A percentile compares a stretch with the other conserved stretches of the same genome.
Evolutionary conservation across 1,140 invertebrate genomes (phyloP).

Genomic region (Meloidogyne hapla): DNA sequence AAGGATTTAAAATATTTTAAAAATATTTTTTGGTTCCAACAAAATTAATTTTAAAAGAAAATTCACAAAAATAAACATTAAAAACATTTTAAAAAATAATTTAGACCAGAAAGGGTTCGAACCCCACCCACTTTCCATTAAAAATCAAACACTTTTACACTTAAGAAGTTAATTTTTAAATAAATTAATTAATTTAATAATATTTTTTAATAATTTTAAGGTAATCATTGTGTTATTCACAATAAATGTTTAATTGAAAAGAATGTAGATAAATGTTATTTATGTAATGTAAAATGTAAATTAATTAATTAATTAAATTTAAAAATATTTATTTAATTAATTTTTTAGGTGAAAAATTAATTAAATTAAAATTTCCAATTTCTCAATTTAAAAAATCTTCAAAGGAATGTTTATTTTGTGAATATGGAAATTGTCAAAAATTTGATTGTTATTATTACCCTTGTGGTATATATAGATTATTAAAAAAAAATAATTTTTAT

Average conservation of each 20-base stretch:
- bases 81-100: too few species aligned
- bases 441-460: constrained; percentile 19
- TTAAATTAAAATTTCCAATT: not conserved
- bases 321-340: not conserved
- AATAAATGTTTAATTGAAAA: not conserved
- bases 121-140: too few species aligned
- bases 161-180: too few species aligned
- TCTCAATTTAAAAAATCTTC: not conserved
- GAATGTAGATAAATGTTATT: constrained; percentile 5
- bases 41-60: too few species aligned
- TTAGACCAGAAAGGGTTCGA: too few species aligned
- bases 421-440: not conserved
- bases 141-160: too few species aligned
- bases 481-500: too few species aligned
- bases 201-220: constrained; percentile 1
- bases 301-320: not conserved
- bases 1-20: not conserved
- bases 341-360: constrained; percentile 13
- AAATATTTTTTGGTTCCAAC: not conserved
- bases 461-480: constrained; percentile 9
- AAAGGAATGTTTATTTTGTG: constrained; percentile 7
- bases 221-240: constrained; percentile 10
- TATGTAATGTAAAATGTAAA: constrained; percentile 19
- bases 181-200: too few species aligned
- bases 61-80: too few species aligned